phyloP scores from a whole-genome alignment of 2,113 vertebrate species.

The Mus spicilegus region DNA sequence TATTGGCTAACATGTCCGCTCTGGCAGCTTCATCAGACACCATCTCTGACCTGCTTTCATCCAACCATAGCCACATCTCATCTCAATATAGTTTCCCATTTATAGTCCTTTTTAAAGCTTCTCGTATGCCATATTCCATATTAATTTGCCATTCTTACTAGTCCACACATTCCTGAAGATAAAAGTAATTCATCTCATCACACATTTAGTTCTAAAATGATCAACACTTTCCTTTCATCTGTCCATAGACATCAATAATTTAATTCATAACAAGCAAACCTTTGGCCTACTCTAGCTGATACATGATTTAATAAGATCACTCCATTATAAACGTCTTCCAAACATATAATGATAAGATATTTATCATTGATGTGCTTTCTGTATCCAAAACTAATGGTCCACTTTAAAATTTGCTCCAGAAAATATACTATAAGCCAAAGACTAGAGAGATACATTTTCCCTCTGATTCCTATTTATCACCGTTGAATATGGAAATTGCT shows the following conservation, averaged over 20 bases:
- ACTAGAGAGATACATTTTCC: background rate
- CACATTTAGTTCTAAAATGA: background rate
- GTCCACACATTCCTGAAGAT: background rate
- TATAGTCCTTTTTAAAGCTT: background rate
- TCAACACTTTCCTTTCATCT: background rate
- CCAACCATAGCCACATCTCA: background rate
- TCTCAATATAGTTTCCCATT: background rate
- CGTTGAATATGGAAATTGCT: slow-evolving; percentile 54
- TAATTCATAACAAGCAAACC: background rate
- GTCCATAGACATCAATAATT: background rate
- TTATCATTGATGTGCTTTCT: background rate
- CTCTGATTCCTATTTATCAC: slow-evolving; percentile 26
- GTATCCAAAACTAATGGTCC: background rate
- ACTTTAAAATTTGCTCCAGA: background rate
- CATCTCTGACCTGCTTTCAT: background rate
- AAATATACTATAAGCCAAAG: slow-evolving; percentile 1
- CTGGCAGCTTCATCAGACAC: background rate
- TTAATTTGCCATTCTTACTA: background rate
- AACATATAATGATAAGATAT: slow-evolving; percentile 29
- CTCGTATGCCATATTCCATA: background rate
- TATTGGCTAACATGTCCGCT: background rate
- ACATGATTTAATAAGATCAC: slow-evolving; percentile 2
- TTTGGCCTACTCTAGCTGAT: background rate
- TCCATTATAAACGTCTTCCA: background rate
- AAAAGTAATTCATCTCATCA: background rate